Conservation (phyloP, 2,888 invertebrate species). For the Eupithecia centaureata region DNA sequence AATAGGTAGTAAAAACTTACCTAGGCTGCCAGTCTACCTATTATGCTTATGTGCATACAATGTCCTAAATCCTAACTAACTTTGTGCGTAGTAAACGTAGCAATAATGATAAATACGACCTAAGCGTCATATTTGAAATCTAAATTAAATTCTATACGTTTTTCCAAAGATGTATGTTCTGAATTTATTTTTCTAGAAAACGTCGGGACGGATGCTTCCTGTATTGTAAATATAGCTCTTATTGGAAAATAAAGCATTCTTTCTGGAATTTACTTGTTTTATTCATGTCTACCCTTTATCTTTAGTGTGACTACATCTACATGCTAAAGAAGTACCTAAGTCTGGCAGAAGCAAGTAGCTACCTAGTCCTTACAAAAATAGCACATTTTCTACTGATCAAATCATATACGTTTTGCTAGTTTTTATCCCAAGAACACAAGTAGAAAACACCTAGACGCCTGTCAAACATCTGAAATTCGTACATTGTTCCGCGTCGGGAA, state of each 20-base stretch:
- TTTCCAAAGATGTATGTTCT: slow-evolving; percentile 66
- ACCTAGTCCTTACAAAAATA: too few species aligned
- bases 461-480: too few species aligned
- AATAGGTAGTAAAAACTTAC: too few species aligned
- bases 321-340: neutral
- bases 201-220: slow-evolving; percentile 53
- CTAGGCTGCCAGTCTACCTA: neutral
- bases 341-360: too few species aligned
- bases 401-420: too few species aligned
- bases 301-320: neutral
- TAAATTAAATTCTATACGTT: slow-evolving; percentile 53
- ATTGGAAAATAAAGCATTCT: slow-evolving; percentile 64
- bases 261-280: slow-evolving; percentile 52
- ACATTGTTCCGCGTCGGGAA: too few species aligned
- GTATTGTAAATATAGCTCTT: slow-evolving; percentile 65
- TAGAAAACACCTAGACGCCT: too few species aligned
- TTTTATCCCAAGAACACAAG: too few species aligned
- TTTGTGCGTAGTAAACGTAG: slow-evolving; percentile 26
- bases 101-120: slow-evolving; percentile 35
- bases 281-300: neutral
- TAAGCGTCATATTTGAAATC: slow-evolving; percentile 34
- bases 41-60: neutral
- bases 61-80: slow-evolving; percentile 5
- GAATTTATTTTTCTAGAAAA: slow-evolving; percentile 67
- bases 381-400: too few species aligned